Percentiles rank a stretch among this genome's conserved stretches.
Conservation (phyloP, 2,888 invertebrate species). For the Epistrophe eligans region DNA sequence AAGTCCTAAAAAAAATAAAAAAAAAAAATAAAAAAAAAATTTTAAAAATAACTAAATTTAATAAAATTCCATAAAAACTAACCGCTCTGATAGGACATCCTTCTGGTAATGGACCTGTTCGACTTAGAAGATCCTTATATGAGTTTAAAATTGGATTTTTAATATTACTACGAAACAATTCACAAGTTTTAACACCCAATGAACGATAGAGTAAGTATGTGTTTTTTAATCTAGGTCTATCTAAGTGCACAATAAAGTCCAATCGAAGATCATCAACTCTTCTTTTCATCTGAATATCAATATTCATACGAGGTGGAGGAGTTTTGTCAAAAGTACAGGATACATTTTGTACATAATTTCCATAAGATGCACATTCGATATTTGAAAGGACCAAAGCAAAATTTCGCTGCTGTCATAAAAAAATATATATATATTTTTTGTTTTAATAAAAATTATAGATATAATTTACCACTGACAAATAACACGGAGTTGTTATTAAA, state of each 20-base stretch:
- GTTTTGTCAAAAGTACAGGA: not conserved
- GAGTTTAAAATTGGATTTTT: not conserved
- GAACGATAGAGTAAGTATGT: not conserved
- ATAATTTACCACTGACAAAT: not conserved
- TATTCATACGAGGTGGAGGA: not conserved
- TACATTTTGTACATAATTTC: not conserved
- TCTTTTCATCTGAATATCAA: not conserved
- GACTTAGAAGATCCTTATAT: not conserved
- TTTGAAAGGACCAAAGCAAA: not conserved
- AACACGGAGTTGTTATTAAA: not conserved
- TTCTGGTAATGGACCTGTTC: constrained; percentile 10
- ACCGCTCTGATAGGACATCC: not conserved
- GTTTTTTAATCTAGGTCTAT: not conserved
- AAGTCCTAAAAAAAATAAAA: not conserved
- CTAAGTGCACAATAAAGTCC: not conserved
- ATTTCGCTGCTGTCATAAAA: no score
- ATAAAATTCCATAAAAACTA: not conserved
- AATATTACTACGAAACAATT: not conserved
- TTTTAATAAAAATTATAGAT: no score
- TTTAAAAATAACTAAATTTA: no score
- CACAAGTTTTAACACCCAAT: not conserved
- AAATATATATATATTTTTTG: no score
- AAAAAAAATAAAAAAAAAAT: not conserved
- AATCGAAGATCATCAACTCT: not conserved
- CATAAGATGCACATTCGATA: not conserved